These are phyloP conservation scores for Drosophila merina DNA, from an alignment of 2,888 invertebrate genomes.

Conservation along the genomic window DNA sequence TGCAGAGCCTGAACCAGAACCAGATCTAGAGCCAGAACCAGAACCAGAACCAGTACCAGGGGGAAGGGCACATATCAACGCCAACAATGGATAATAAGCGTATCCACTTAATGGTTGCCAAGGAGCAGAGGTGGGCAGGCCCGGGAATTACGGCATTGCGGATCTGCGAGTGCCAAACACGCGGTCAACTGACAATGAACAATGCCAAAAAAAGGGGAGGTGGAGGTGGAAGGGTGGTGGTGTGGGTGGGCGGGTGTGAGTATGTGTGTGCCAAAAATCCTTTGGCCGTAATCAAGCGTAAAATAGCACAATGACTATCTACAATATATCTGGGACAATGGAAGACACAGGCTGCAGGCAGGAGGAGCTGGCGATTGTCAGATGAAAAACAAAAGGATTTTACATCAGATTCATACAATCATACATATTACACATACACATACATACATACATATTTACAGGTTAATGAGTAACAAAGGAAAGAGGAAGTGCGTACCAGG, in stretches of 20 bases:
- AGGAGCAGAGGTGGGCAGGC: constrained; percentile 45
- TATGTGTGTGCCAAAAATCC: constrained; percentile 59
- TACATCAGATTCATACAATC: constrained; percentile 34
- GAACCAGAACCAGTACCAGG: not conserved
- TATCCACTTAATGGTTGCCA: constrained; percentile 79
- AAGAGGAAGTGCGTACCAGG: constrained; percentile 54
- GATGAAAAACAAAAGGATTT: constrained; percentile 69
- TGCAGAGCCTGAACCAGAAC: not conserved
- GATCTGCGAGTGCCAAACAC: constrained; percentile 65
- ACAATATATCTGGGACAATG: constrained; percentile 78
- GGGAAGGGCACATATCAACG: constrained; percentile 62
- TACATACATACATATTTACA: constrained; percentile 20
- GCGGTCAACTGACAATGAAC: constrained; percentile 71
- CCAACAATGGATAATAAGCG: constrained; percentile 76
- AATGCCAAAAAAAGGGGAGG: constrained; percentile 30
- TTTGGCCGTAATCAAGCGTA: constrained; percentile 78
- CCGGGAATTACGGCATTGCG: constrained; percentile 29
- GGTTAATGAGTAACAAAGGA: constrained; percentile 67
- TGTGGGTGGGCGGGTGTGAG: constrained; percentile 3
- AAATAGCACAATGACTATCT: constrained; percentile 81
- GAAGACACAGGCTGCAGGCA: constrained; percentile 44
- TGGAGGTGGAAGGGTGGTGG: not conserved
- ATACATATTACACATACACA: not conserved
- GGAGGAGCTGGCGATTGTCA: constrained; percentile 59
- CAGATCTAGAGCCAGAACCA: not conserved